These are phyloP conservation scores for Mesocricetus auratus DNA, from an alignment of 2,113 vertebrate genomes.

Conservation along the genomic window DNA sequence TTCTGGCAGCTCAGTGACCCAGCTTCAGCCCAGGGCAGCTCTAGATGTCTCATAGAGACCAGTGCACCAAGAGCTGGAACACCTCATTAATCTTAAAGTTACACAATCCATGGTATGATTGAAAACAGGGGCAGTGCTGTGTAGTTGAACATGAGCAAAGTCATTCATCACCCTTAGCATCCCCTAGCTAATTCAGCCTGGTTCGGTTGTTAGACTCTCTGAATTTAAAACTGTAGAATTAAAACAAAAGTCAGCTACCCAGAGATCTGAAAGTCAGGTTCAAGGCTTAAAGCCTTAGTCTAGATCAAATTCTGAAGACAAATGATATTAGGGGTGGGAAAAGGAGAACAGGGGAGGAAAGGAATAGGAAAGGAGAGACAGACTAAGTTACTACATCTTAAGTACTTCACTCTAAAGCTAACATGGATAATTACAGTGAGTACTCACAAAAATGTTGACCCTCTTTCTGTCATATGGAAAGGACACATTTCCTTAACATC, in stretches of 20 bases:
- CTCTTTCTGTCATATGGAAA: neutral
- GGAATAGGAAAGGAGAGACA: rapidly evolving
- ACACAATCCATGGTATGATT: neutral
- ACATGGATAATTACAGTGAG: rapidly evolving
- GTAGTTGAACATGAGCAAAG: neutral
- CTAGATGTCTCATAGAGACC: slow-evolving; percentile 14
- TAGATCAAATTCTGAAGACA: neutral
- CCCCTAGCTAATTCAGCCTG: neutral
- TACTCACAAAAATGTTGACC: neutral
- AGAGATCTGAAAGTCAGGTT: neutral
- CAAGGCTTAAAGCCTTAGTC: slow-evolving; percentile 1
- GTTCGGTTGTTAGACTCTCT: slow-evolving; percentile 1
- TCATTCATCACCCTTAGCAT: slow-evolving; percentile 53
- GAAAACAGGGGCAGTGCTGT: neutral
- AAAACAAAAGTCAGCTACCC: slow-evolving; percentile 21
- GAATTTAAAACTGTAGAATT: neutral
- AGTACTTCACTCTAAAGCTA: neutral
- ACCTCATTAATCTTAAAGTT: slow-evolving; percentile 32
- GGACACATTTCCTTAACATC: neutral
- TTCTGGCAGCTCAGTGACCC: neutral
- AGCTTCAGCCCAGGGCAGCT: neutral
- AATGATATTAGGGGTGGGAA: neutral
- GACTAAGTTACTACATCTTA: neutral
- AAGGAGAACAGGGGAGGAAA: neutral
- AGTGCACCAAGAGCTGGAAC: neutral